Percentiles rank a stretch among this genome's conserved stretches.
Conservation (phyloP, 2,113 vertebrate genomes). For the Archocentrus centrarchus region DNA sequence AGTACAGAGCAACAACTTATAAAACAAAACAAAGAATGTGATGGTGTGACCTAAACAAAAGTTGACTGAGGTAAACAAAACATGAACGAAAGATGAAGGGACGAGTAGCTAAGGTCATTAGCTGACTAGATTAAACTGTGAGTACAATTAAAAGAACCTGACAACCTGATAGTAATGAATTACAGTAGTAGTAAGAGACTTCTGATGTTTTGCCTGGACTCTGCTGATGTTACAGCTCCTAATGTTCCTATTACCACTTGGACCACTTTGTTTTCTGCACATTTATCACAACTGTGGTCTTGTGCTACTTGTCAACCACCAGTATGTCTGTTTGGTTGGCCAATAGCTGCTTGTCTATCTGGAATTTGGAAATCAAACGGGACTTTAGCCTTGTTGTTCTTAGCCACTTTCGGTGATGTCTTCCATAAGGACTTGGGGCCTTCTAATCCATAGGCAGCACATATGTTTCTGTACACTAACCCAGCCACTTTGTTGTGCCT, state of each 20-base stretch:
- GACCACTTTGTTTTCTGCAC: conserved; percentile 9
- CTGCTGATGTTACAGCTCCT: background rate
- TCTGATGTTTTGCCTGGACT: background rate
- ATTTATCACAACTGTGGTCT: background rate
- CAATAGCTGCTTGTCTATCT: background rate
- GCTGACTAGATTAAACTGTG: background rate
- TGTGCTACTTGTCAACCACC: background rate
- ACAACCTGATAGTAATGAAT: no score
- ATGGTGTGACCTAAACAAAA: conserved; percentile 12
- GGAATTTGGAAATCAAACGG: background rate
- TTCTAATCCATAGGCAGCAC: background rate
- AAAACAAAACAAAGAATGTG: conserved; percentile 46
- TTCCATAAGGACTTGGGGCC: background rate
- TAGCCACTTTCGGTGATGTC: background rate
- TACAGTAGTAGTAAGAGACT: background rate
- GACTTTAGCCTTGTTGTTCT: background rate
- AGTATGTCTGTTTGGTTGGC: background rate
- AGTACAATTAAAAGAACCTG: background rate
- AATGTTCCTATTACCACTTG: background rate
- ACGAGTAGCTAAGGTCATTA: background rate
- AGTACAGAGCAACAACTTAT: background rate
- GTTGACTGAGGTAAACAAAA: conserved; percentile 19
- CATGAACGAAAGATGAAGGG: background rate
- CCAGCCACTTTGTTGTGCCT: background rate
- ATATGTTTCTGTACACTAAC: background rate